Base-by-base conservation (phyloP, 64 coral and sea anemone species). In the Porites lutea region DNA sequence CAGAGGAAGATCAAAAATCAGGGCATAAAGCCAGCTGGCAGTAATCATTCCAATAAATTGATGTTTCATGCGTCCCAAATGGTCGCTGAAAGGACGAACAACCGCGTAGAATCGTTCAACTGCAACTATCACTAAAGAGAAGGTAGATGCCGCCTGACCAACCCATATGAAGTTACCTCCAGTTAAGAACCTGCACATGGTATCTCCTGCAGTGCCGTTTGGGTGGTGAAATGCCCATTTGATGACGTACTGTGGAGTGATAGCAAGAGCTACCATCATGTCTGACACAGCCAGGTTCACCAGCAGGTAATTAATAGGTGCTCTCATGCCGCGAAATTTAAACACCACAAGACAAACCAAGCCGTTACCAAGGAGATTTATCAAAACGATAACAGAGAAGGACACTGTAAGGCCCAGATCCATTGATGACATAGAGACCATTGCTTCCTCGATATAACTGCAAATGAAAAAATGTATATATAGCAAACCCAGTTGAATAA, bases 131-230 rank as follows among this genome's bases (percentile, higher is more conserved):
- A 86, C 82, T 14, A 92, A 55, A 4, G 68, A 77, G 20, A 92
- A 87, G 13, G 50, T 70, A 43, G 82, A 92, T 2, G 65, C 71
- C 15, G 72, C 71, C 5, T 51, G 71, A 15, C 68, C 84, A 54
- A 88, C 84, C 93, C 93, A 91, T n/a, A 95, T 95, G 19, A 95
- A 82, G 76, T 91, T 95, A 8, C 93, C 93, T 3, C 88, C 93
- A 57, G 93, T 95, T 3, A 95, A 16, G 27, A 95, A 87, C 58
- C 73, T 95, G 75, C 93, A 95, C 37, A 95, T 5, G 44, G 59
- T 69, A 43, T 95, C 88, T 5, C 93, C 93, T 16, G 64, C 60
- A 73, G 46, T 71, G 16, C 93, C 93, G 13, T 59, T 48, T 19
- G 88, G 93, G 37, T 95, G 93, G 27, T 67, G 82, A 68, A 86